phyloP scores from a whole-genome alignment of 2,888 invertebrate genomes.

The Archaeoteleia sp. region DNA sequence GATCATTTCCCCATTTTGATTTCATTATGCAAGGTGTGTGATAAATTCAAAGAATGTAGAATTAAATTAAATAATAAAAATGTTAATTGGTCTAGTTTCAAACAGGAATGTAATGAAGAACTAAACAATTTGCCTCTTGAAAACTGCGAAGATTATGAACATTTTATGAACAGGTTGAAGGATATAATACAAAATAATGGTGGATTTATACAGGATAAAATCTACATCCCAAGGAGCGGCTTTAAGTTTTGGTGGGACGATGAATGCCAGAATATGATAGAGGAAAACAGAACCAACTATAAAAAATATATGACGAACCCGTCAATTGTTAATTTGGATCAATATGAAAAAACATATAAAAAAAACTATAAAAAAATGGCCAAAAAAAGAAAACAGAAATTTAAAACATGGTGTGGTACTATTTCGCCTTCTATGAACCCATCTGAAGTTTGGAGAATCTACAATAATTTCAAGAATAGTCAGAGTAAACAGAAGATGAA shows the following conservation, averaged over 20 bases:
- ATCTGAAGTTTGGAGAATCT: background rate
- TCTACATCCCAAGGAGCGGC: slow-evolving; percentile 5
- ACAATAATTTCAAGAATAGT: slow-evolving; percentile 4
- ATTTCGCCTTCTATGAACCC: slow-evolving; percentile 1
- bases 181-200: background rate
- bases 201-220: background rate
- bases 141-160: no score
- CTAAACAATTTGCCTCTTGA: no score
- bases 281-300: slow-evolving; percentile 1
- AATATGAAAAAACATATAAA: background rate
- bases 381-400: slow-evolving; percentile 4
- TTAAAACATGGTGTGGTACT: background rate
- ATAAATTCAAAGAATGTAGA: slow-evolving; percentile 11
- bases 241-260: slow-evolving; percentile 16
- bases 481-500: background rate
- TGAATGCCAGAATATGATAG: slow-evolving; percentile 1
- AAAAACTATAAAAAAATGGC: background rate
- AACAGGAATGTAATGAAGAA: no score
- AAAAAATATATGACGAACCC: background rate
- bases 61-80: background rate
- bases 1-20: background rate
- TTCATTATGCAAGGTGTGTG: background rate
- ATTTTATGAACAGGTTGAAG: background rate
- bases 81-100: no score
- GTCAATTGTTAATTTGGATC: background rate